Base-by-base conservation (phyloP, 2,113 vertebrate species). In the Camelus dromedarius region DNA sequence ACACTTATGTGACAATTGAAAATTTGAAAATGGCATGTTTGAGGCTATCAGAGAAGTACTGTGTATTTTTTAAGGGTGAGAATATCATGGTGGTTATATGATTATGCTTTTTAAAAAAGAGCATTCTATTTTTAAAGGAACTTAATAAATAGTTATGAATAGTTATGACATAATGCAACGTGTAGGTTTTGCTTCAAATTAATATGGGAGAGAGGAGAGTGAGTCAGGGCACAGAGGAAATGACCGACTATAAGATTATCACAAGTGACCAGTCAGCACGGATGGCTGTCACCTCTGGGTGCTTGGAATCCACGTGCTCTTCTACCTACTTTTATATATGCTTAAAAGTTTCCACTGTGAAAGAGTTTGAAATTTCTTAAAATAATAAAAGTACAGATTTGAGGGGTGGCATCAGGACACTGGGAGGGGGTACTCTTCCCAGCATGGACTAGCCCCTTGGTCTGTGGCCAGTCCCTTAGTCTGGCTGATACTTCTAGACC, bases 121-220 rank as follows among this genome's bases (percentile, higher is more conserved):
- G 22, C 12, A 48, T 76, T 79, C 77, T 69, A 58, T 70, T 38
- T 95, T 66, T 35, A 67, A 1, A 89, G 28, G 83, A 84, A 16
- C 14, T 70, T 28, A 79, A 52, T 70, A 60, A 79, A 62, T 77
- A 91, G 15, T 85, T 73, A 56, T 64, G 14, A 42, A 42, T 42
- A 42, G 38, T 42, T 24, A 24, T 56, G 26, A 89, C 94, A 32
- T 58, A 54, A 32, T 38, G 0, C 22, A 72, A 58, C 18, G 19
- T 70, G 54, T 79, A 95, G 16, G 15, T 79, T 93, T 95, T 96
- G 35, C 16, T 91, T 87, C 69, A 75, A 26, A 56, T 67, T 82
- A 76, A 60, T 58, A 46, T 10, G n/a, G 22, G 12, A 48, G 19
- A 30, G 28, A 28, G 12, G 3, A 58, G 70, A 54, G 2, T 42